Conservation (phyloP, 2,888 invertebrate genomes). For the Aporophyla lueneburgensis region DNA sequence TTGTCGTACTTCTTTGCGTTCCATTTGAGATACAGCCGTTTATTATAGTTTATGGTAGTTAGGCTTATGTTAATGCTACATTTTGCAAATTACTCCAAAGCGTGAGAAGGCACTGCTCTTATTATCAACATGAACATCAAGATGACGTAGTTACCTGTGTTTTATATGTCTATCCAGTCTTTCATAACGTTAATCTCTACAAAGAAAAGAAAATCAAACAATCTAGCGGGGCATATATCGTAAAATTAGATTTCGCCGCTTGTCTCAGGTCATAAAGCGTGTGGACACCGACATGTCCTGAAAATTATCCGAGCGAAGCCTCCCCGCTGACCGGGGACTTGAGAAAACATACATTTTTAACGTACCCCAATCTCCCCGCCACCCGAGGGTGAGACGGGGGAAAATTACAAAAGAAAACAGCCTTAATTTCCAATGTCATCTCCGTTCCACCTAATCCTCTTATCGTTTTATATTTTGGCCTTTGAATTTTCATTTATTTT, state of each 20-base stretch:
- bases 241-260: conserved; percentile 68
- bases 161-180: background rate
- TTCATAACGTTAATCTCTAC: conserved; percentile 19
- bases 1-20: conserved; percentile 67
- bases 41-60: conserved; percentile 53
- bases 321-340: conserved; percentile 77
- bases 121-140: conserved; percentile 5
- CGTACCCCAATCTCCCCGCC: conserved; percentile 76
- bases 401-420: conserved; percentile 91
- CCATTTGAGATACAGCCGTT: conserved; percentile 58
- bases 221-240: conserved; percentile 56
- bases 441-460: conserved; percentile 90
- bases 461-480: conserved; percentile 90
- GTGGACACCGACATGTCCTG: conserved; percentile 80
- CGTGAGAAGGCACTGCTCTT: conserved; percentile 22
- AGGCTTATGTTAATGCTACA: conserved; percentile 30
- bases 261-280: conserved; percentile 77
- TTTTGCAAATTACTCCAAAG: conserved; percentile 42
- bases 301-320: conserved; percentile 82
- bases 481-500: conserved; percentile 91
- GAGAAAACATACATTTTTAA: conserved; percentile 89
- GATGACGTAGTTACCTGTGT: background rate
- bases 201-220: conserved; percentile 48
- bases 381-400: conserved; percentile 85
- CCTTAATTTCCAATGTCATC: conserved; percentile 91